Conservation (phyloP, 2,888 invertebrate species). For the Desoria tigrina region DNA sequence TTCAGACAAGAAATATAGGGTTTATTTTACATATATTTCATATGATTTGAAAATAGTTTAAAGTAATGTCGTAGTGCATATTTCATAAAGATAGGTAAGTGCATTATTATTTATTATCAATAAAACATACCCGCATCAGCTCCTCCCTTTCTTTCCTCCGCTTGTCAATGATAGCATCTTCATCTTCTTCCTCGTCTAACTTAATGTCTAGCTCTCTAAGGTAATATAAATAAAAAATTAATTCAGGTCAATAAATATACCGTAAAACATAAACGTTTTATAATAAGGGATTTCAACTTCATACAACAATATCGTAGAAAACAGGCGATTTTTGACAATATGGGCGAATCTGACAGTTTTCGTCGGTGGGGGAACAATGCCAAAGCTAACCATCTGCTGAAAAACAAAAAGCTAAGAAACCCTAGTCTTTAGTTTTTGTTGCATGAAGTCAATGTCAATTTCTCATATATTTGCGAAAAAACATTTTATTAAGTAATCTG, state of each 20-base stretch:
- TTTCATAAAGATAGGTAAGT: neutral
- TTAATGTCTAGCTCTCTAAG: slow-evolving; percentile 63
- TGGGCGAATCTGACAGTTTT: slow-evolving; percentile 22
- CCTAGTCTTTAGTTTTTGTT: slow-evolving; percentile 12
- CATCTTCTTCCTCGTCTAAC: slow-evolving; percentile 81
- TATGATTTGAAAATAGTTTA: too few relatives aligned
- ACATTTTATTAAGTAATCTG: neutral
- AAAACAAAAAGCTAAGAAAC: slow-evolving; percentile 33
- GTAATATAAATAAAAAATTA: slow-evolving; percentile 11
- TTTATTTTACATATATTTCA: too few relatives aligned
- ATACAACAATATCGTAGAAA: slow-evolving; percentile 31
- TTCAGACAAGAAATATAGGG: neutral
- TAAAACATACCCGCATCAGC: slow-evolving; percentile 69
- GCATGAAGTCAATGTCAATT: slow-evolving; percentile 12
- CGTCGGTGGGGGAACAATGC: slow-evolving; percentile 16
- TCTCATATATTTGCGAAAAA: neutral
- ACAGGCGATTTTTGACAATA: slow-evolving; percentile 26
- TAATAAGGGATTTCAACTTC: slow-evolving; percentile 25
- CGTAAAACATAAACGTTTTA: slow-evolving; percentile 25
- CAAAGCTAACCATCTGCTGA: slow-evolving; percentile 31
- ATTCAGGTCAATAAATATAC: slow-evolving; percentile 14
- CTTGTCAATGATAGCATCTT: slow-evolving; percentile 87
- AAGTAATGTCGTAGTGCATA: too few relatives aligned
- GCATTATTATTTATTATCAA: slow-evolving; percentile 16
- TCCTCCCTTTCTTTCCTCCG: slow-evolving; percentile 84